Base-by-base conservation (phyloP, 2,797 vertebrate species). In the Thripadectes ignobilis region DNA sequence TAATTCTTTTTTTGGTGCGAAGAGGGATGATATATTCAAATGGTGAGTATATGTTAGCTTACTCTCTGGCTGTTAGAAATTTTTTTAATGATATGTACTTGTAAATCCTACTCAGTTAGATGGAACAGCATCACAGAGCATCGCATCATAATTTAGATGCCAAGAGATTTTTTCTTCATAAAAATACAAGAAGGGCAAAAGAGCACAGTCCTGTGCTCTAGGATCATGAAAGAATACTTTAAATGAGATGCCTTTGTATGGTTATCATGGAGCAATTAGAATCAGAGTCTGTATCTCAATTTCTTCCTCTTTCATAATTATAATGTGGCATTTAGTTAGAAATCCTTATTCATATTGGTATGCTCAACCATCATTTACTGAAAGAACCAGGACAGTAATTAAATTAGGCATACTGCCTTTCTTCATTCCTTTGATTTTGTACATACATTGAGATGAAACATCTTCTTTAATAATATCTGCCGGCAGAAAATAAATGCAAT, bases 311-410 rank as follows among this genome's bases (percentile, higher is more conserved):
- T 68, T 97, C 62, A 49, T 83, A 95, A 96, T 96, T 97, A 85
- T 12, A 58, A 54, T 32, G 59, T 96, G 94, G 89, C 75, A 90
- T 94, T 92, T 78, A 89, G 71, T 85, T 93, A 83, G 38, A 96
- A 76, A 69, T 95, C 59, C 87, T 95, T 92, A 91, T 92, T 97
- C 88, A 46, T 89, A 68, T 88, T 94, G 86, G 63, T 87, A 86
- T 88, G 67, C 95, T 97, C 48, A 96, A 58, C 85, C 96, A 87
- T 94, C 93, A 73, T 73, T 96, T 94, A 93, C 68, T 88, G 96
- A 96, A 93, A 49, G 94, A 97, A 80, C 82, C 86, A 81, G 95
- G 85, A 41, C 74, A 94, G 88, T 95, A 96, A 97, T 98, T 96
- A 96, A 96, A 92, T 87, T 91, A 96, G 94, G 54, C n/a, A 32